Evolutionary conservation across 2,113 vertebrate genomes (phyloP), one percentile per base, ranked within the genome.

Genomic region (Lagopus leucura): DNA sequence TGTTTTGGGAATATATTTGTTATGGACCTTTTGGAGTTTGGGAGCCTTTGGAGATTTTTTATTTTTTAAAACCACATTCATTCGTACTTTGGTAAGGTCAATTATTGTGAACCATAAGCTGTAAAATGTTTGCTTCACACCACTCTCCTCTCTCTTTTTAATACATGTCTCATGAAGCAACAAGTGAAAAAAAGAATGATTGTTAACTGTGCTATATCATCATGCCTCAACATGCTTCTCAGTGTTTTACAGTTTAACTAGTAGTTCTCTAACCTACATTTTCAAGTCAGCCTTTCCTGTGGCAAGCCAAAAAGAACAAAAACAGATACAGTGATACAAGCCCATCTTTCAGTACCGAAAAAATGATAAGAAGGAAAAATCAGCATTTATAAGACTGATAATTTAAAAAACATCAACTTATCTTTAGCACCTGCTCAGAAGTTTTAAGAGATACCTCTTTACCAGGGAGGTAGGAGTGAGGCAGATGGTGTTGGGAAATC

Each of bases 221-320:
- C 94, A 63, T 95, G 96, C 91, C 95, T 89, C 92, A 79, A 96
- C 96, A 92, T 12, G 96, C 85, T 89, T 82, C 63, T 73, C 74
- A 58, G 63, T 66, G 92, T 84, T 92, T 92, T 66, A 87, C 67
- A 70, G 75, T 88, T 89, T 54, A 91, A 89, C 77, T 50, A 70
- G 42, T 13, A 92, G 75, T 70, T 34, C 34, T 95, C 54, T 34
- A 70, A 32, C 64, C 71, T 76, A 0, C 82, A 57, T 63, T 86
- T 88, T 85, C 50, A 73, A 79, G 76, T 70, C 36, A 73, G n/a
- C 18, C 28, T 82, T 76, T 73, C 8, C 57, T 66, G 24, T 66
- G 74, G 54, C 82, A 90, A 85, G 72, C 1, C 18, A 40, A 40
- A 14, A 78, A 77, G 25, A 30, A 58, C 20, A 57, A 48, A 45